Evolutionary conservation across 2,113 vertebrate genomes (phyloP).

Genomic region (Antechinus stuartii): DNA sequence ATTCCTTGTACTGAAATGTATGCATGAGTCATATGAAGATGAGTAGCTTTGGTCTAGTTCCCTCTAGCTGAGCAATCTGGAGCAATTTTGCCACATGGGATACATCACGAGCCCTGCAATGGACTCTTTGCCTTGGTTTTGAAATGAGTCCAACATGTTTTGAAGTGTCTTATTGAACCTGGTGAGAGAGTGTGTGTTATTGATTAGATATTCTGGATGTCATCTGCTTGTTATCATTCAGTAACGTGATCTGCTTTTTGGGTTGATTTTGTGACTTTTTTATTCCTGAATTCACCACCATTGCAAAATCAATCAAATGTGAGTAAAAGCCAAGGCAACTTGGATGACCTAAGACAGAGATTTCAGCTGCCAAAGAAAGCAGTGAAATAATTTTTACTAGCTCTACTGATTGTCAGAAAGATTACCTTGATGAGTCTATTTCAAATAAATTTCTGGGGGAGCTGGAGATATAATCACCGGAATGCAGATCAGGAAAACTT

Average conservation of each 20-base stretch:
- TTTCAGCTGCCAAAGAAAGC: conserved; percentile 66
- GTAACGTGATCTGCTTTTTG: conserved; percentile 56
- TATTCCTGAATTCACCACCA: conserved; percentile 62
- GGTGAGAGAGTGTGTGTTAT: conserved; percentile 62
- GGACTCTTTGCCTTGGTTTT: conserved; percentile 49
- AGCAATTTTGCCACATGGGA: conserved; percentile 58
- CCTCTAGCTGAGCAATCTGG: conserved; percentile 56
- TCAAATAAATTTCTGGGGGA: conserved; percentile 63
- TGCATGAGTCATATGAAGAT: conserved; percentile 28
- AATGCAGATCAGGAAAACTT: conserved; percentile 61
- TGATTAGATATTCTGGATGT: conserved; percentile 60
- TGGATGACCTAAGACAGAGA: conserved; percentile 50
- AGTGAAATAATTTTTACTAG: conserved; percentile 64
- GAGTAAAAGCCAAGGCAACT: conserved; percentile 58
- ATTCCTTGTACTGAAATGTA: not conserved
- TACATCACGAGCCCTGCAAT: conserved; percentile 41
- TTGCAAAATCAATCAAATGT: conserved; percentile 63
- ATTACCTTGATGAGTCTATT: conserved; percentile 68
- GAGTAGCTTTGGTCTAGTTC: conserved; percentile 27
- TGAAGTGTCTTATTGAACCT: conserved; percentile 63
- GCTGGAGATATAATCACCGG: conserved; percentile 63
- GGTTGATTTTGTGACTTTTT: conserved; percentile 57
- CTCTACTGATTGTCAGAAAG: conserved; percentile 59
- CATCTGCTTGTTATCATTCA: conserved; percentile 68
- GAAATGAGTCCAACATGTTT: conserved; percentile 58